Conservation (phyloP, 2,113 vertebrate genomes). For the Ahaetulla prasina region DNA sequence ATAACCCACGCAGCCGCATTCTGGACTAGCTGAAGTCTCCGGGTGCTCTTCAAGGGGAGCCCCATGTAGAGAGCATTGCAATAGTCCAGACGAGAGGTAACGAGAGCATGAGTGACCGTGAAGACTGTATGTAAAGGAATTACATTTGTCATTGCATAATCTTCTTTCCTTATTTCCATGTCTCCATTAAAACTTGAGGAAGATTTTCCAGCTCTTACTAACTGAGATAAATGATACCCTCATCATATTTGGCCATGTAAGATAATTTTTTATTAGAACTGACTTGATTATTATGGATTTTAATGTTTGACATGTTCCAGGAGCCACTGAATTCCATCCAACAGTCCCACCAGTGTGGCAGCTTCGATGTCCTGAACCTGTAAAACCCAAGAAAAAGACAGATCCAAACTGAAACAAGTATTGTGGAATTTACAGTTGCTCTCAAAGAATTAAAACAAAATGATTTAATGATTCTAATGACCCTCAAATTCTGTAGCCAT, state of each 20-base stretch:
- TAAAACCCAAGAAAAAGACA: slow-evolving; percentile 1
- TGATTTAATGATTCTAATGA: neutral
- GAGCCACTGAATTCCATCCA: slow-evolving; percentile 87
- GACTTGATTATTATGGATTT: slow-evolving; percentile 53
- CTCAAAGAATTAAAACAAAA: neutral
- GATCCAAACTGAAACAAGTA: neutral
- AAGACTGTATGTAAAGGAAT: no score
- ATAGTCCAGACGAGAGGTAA: no score
- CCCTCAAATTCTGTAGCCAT: neutral
- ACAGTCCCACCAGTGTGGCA: slow-evolving; percentile 80
- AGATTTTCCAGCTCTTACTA: neutral
- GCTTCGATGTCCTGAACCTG: slow-evolving; percentile 85
- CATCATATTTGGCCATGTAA: neutral
- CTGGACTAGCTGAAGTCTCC: no score
- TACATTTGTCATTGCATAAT: neutral
- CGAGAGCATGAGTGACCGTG: no score
- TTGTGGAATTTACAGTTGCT: neutral
- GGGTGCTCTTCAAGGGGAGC: no score
- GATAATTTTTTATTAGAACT: neutral
- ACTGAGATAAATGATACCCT: slow-evolving; percentile 1
- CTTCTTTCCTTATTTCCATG: neutral
- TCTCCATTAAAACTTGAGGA: neutral
- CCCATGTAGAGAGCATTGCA: no score
- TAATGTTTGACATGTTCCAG: slow-evolving; percentile 77
- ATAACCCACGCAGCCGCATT: no score